These are phyloP conservation scores for Tiliacea citrago DNA, from an alignment of 2,888 invertebrate species.

Conservation along the genomic window DNA sequence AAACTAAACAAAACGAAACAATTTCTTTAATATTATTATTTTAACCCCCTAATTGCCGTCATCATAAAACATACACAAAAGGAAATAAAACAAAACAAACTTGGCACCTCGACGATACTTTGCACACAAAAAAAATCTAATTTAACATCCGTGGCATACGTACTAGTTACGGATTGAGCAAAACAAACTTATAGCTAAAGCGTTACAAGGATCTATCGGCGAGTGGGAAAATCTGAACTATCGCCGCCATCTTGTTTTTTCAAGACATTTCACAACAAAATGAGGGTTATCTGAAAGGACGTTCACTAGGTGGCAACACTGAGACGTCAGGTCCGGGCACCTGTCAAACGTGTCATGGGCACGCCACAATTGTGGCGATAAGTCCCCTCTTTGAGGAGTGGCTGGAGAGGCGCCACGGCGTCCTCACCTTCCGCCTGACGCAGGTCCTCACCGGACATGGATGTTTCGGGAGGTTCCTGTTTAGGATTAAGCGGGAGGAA, in stretches of 20 bases:
- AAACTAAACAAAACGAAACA: constrained; percentile 33
- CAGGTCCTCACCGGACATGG: no score
- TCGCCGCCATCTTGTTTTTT: neutral
- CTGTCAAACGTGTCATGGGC: no score
- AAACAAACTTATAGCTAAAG: constrained; percentile 5
- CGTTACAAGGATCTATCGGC: neutral
- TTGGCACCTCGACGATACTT: constrained; percentile 54
- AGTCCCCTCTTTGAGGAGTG: no score
- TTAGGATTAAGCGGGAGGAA: no score
- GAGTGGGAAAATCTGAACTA: neutral
- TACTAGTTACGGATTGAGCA: constrained; percentile 36
- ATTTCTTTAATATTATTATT: constrained; percentile 34
- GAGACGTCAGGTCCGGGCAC: no score
- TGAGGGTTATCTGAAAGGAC: no score
- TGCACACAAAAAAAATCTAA: constrained; percentile 32
- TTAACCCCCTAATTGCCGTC: constrained; percentile 33
- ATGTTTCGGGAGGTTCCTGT: no score
- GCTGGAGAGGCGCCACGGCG: no score
- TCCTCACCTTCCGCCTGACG: no score
- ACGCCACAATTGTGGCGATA: no score
- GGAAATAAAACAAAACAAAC: constrained; percentile 45
- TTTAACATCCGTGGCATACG: constrained; percentile 29
- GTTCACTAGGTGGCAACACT: no score
- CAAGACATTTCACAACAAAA: no score
- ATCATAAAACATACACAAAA: constrained; percentile 46